Evolutionary conservation across 2,797 vertebrate genomes (phyloP), one percentile per base, ranked within the genome.

Genomic region (Knipowitschia caucasica): DNA sequence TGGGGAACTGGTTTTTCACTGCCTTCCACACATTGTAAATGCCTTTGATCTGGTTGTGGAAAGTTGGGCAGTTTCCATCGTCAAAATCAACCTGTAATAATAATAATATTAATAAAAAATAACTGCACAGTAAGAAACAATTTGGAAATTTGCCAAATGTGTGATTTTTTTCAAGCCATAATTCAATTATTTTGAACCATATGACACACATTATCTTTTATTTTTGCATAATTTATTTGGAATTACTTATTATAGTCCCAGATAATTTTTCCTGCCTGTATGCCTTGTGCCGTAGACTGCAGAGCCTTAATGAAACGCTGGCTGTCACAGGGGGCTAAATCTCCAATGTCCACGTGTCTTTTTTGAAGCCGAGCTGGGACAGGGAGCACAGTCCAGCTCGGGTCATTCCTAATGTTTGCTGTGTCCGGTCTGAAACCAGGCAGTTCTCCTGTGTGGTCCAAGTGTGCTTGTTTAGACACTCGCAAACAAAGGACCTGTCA

Each of bases 61-160:
- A 92, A 0, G 88, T 91, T 0, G 90, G 91, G 33, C 89, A 92
- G 71, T 92, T 93, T 7, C 90, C 89, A 71, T 92, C 91, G 59
- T 92, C 91, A 64, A 92, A 94, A 78, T 93, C 92, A 45, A 92
- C 82, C 91, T 92, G 69, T 1, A 12, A 4, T 53, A 27, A 46
- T 18, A 39, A 39, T 27, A 21, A 34, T 31, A 21, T 2, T 3
- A 15, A 27, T 4, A 7, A 27, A 17, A 46, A 63, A 40, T 57
- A 11, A 55, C 7, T 33, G n/a, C n/a, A n/a, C n/a, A n/a, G n/a
- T n/a, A 14, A 12, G 11, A 12, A 33, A 12, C 3, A 33, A 12
- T n/a, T 4, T 18, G 6, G 1, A 2, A 38, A 18, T 18, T 17
- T 38, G 35, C 35, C n/a, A 4, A 2, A 7, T 39, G 17, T 39